These are phyloP conservation scores for Pseudopodoces humilis DNA, from an alignment of 2,113 vertebrate genomes.

Conservation along the genomic window DNA sequence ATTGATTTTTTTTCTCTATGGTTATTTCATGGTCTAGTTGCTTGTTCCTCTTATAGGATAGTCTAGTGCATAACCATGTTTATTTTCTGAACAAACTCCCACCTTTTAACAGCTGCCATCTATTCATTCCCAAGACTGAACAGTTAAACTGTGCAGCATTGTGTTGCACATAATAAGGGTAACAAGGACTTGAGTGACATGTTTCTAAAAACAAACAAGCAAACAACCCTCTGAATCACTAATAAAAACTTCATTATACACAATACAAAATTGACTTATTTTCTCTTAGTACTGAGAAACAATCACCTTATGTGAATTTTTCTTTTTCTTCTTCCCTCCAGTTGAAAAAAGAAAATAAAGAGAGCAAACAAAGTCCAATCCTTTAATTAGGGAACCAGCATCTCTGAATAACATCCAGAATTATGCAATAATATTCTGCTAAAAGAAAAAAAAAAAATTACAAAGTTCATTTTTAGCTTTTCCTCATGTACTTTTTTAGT, in stretches of 20 bases:
- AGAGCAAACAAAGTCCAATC: neutral
- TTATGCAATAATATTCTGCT: neutral
- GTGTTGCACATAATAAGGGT: neutral
- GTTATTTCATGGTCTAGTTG: neutral
- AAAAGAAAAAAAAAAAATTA: neutral
- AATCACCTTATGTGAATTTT: neutral
- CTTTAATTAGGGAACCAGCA: neutral
- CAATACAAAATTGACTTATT: neutral
- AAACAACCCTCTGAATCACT: neutral
- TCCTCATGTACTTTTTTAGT: neutral
- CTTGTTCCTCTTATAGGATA: neutral
- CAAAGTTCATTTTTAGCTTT: neutral
- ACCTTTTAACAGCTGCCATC: neutral
- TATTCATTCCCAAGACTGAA: neutral
- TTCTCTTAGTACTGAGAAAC: neutral
- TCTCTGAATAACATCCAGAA: neutral
- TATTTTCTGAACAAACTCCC: neutral
- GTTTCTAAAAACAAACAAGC: neutral
- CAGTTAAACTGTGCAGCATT: neutral
- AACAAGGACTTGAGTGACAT: neutral
- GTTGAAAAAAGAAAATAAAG: neutral
- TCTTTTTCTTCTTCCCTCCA: neutral
- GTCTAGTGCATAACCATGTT: neutral
- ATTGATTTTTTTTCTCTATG: neutral
- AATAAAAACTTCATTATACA: neutral